These are phyloP conservation scores for Geotrypetes seraphini DNA, from an alignment of 2,797 vertebrate species.

Conservation along the genomic window DNA sequence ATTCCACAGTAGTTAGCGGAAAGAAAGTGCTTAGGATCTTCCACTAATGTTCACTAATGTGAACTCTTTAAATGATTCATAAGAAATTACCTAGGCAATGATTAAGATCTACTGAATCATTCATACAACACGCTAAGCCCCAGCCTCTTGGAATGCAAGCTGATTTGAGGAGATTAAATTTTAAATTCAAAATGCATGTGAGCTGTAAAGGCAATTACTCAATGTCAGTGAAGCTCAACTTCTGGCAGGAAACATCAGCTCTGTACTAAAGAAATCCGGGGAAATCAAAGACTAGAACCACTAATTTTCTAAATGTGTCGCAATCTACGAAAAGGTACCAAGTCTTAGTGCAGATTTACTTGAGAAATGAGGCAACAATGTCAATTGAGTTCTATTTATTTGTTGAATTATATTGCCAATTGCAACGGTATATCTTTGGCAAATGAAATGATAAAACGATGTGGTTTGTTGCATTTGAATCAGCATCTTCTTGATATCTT, in stretches of 20 bases:
- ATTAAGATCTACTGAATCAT: constrained; percentile 48
- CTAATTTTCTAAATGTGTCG: too few relatives aligned
- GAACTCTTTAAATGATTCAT: constrained; percentile 39
- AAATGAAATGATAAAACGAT: too few relatives aligned
- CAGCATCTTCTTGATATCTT: too few relatives aligned
- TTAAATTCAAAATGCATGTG: constrained; percentile 30
- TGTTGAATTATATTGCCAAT: too few relatives aligned
- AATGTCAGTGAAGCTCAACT: constrained; percentile 27
- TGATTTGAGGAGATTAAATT: constrained; percentile 42
- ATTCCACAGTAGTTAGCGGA: not conserved
- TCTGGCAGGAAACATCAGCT: constrained; percentile 22
- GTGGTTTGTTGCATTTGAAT: too few relatives aligned
- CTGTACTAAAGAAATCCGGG: constrained; percentile 17
- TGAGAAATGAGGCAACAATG: too few relatives aligned
- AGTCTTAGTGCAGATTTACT: too few relatives aligned
- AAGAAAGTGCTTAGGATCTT: constrained; percentile 15
- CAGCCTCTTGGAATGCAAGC: constrained; percentile 30
- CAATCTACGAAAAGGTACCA: too few relatives aligned
- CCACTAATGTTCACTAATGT: constrained; percentile 18
- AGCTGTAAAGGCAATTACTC: constrained; percentile 38
- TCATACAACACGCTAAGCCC: constrained; percentile 33
- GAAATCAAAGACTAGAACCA: constrained; percentile 1
- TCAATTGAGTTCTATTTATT: too few relatives aligned
- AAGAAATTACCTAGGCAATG: constrained; percentile 42
- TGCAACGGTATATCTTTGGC: too few relatives aligned